These are phyloP conservation scores for Bombylius discolor DNA, from an alignment of 2,888 invertebrate species.

Conservation along the genomic window DNA sequence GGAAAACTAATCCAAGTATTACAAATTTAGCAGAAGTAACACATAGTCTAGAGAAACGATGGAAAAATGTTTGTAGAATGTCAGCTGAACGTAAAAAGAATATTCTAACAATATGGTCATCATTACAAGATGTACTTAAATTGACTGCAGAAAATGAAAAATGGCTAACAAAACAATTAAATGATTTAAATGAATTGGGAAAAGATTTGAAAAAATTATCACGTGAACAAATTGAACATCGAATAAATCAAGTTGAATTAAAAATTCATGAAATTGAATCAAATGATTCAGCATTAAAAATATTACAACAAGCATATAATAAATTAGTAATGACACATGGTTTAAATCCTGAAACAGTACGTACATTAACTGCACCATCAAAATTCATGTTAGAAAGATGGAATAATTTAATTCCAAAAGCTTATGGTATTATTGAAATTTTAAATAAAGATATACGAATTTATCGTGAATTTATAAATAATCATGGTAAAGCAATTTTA, in stretches of 20 bases:
- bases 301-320: conserved; percentile 55
- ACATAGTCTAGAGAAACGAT: conserved; percentile 61
- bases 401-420: conserved; percentile 48
- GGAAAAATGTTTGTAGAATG: conserved; percentile 62
- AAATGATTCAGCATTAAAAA: conserved; percentile 43
- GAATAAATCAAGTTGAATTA: conserved; percentile 43
- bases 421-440: conserved; percentile 44
- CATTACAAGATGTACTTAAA: conserved; percentile 45
- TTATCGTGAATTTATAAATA: conserved; percentile 54
- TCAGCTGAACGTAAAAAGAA: conserved; percentile 59
- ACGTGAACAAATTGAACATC: conserved; percentile 46
- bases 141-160: conserved; percentile 44
- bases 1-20: conserved; percentile 57
- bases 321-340: conserved; percentile 53
- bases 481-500: conserved; percentile 58
- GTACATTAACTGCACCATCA: conserved; percentile 46
- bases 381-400: conserved; percentile 49
- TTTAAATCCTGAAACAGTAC: conserved; percentile 54
- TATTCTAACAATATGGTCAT: conserved; percentile 47
- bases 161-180: conserved; percentile 51
- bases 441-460: conserved; percentile 45
- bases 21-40: conserved; percentile 53
- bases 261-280: conserved; percentile 44
- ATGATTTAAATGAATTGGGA: conserved; percentile 46
- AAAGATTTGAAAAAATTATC: conserved; percentile 42